Percentiles rank a stretch among this genome's conserved stretches.
phyloP scores from a whole-genome alignment of 2,797 vertebrate species.

The Schizopygopsis malacanthus region DNA sequence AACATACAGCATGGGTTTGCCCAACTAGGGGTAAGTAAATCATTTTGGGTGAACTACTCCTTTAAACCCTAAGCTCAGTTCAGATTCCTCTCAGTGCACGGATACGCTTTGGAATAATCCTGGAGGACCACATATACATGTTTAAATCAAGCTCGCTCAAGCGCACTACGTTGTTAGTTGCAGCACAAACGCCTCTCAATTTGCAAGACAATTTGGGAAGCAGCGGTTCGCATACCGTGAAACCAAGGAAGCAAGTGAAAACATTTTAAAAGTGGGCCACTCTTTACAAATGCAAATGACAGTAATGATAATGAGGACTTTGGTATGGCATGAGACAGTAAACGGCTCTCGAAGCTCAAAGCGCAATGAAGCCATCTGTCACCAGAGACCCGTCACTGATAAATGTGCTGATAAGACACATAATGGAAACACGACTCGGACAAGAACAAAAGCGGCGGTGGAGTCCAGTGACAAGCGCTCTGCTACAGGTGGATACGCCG shows the following conservation, averaged over 20 bases:
- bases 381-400: slow-evolving; percentile 54
- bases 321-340: slow-evolving; percentile 52
- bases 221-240: neutral
- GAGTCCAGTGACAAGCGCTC: slow-evolving; percentile 40
- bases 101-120: neutral
- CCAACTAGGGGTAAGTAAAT: neutral
- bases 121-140: neutral
- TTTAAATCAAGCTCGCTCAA: slow-evolving; percentile 19
- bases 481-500: slow-evolving; percentile 43
- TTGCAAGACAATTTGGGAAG: slow-evolving; percentile 26
- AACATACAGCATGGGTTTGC: neutral
- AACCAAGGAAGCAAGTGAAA: slow-evolving; percentile 42
- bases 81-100: neutral
- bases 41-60: neutral
- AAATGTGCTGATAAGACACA: slow-evolving; percentile 59
- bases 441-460: slow-evolving; percentile 51
- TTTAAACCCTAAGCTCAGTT: neutral
- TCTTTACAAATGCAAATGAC: slow-evolving; percentile 44
- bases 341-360: slow-evolving; percentile 55
- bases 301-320: slow-evolving; percentile 38
- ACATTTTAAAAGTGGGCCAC: slow-evolving; percentile 35
- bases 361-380: slow-evolving; percentile 61
- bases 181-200: neutral
- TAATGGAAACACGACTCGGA: slow-evolving; percentile 32
- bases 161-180: neutral